Base-by-base conservation (phyloP, 2,113 vertebrate species). In the Synodontis membranacea region DNA sequence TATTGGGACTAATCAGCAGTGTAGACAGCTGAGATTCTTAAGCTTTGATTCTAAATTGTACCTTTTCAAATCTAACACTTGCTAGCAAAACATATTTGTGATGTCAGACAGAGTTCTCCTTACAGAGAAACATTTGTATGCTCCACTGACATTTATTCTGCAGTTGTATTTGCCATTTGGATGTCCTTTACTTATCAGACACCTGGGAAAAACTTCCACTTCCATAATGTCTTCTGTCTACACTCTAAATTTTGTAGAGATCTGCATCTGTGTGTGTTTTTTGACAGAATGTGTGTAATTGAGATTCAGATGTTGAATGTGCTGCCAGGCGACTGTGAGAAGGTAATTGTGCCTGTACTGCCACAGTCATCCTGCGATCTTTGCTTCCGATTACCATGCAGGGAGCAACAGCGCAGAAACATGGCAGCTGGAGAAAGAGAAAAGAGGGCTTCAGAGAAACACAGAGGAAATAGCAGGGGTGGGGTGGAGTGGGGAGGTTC, bases 331-430 rank as follows among this genome's bases (percentile, higher is more conserved):
- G 19, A 50, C 64, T 88, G 34, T 82, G 66, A 82, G 58, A 85
- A 82, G 58, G 50, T 82, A 48, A 88, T 42, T 60, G 72, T 86
- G 82, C 68, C 48, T 83, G 79, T 44, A n/a, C 81, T 66, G 48
- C 83, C 76, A 48, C 68, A 80, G 56, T 72, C 84, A 66, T 76
- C 72, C 50, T 25, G 66, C 66, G 50, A 80, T 81, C 66, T 74
- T 66, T 76, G 81, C 82, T 75, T 84, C 78, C 15, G 52, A 89
- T 86, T 82, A 86, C 60, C 72, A 86, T 86, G 84, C 84, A 86
- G 31, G 81, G 66, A 76, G 84, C 84, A 88, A 78, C 87, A 83
- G 68, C 62, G 74, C 82, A 84, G 74, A 84, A 83, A 87, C 72
- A 42, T 76, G 62, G 88, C 82, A 85, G 81, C n/a, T 44, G 84